A percentile compares a stretch with the other conserved stretches of the same genome.
Evolutionary conservation across 2,113 vertebrate species (phyloP).

Genomic region (Halichoeres trimaculatus): DNA sequence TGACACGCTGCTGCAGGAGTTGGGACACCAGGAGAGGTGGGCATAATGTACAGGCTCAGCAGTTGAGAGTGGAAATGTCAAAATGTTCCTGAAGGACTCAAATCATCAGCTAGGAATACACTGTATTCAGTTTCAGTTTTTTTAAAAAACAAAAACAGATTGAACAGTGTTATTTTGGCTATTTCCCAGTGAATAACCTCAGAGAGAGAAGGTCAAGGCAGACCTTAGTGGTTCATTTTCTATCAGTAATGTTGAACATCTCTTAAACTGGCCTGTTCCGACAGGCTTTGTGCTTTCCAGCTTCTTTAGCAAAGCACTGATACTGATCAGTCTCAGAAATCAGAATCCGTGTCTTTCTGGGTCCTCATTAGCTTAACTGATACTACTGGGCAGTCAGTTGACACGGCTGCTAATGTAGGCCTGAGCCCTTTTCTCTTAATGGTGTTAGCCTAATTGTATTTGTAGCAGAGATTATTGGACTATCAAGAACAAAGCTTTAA

Average conservation of each 20-base stretch:
- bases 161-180: background rate
- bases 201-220: background rate
- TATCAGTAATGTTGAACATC: background rate
- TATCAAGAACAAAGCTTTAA: background rate
- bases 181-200: background rate
- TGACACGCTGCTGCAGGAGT: conserved; percentile 91
- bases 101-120: background rate
- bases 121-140: background rate
- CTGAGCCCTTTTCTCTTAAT: background rate
- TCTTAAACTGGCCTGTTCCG: background rate
- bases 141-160: background rate
- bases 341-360: background rate
- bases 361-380: conserved; percentile 25
- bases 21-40: conserved; percentile 97
- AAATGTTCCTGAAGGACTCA: background rate
- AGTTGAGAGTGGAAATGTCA: background rate
- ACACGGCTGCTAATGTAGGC: conserved; percentile 1
- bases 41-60: conserved; percentile 13
- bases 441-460: too few species aligned
- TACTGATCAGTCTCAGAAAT: background rate
- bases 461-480: background rate
- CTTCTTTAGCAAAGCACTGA: background rate
- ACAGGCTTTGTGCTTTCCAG: background rate
- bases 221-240: background rate
- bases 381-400: conserved; percentile 27